A percentile compares a stretch with the other conserved stretches of the same genome.
Evolutionary conservation across 1,140 invertebrate species (phyloP).

Genomic region (Philotrypesis tridentata): DNA sequence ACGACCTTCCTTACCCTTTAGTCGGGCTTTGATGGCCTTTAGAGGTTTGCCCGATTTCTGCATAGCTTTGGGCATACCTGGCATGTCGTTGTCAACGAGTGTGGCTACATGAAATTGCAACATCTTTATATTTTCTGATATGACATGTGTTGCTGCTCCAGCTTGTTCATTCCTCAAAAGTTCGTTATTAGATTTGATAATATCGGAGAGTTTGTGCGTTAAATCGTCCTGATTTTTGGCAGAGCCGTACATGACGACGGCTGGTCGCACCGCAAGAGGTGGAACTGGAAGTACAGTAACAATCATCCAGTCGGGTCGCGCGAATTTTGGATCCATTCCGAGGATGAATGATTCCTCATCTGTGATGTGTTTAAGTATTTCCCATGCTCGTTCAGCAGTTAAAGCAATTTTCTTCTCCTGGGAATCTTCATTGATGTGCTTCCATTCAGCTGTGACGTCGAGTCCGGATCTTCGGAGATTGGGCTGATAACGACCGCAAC

Average conservation of each 20-base stretch:
- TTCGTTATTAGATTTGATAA: constrained; percentile 99
- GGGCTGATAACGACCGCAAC: constrained; percentile 98
- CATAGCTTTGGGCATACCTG: constrained; percentile 96
- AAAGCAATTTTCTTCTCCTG: constrained; percentile 96
- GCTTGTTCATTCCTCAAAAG: constrained; percentile 94
- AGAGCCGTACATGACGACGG: constrained; percentile 99
- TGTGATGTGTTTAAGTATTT: constrained; percentile 97
- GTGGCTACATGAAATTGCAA: constrained; percentile 99
- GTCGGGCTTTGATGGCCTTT: constrained; percentile 95
- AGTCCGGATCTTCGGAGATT: constrained; percentile 90
- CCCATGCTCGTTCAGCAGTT: constrained; percentile 95
- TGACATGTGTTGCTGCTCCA: constrained; percentile 97
- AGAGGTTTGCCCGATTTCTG: constrained; percentile 99
- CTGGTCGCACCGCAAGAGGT: constrained; percentile 93
- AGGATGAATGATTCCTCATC: constrained; percentile 98
- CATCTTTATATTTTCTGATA: constrained; percentile 97
- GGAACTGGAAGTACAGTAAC: constrained; percentile 97
- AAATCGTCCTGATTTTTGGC: constrained; percentile 99
- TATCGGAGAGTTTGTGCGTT: constrained; percentile 98
- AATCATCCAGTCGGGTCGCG: constrained; percentile 99
- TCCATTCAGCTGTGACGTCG: constrained; percentile 97
- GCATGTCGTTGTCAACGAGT: constrained; percentile 98
- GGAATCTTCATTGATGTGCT: constrained; percentile 97
- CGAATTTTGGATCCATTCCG: constrained; percentile 96
- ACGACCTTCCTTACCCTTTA: constrained; percentile 97